Conservation (phyloP, 1,140 invertebrate species). For the Sycophila sp. region DNA sequence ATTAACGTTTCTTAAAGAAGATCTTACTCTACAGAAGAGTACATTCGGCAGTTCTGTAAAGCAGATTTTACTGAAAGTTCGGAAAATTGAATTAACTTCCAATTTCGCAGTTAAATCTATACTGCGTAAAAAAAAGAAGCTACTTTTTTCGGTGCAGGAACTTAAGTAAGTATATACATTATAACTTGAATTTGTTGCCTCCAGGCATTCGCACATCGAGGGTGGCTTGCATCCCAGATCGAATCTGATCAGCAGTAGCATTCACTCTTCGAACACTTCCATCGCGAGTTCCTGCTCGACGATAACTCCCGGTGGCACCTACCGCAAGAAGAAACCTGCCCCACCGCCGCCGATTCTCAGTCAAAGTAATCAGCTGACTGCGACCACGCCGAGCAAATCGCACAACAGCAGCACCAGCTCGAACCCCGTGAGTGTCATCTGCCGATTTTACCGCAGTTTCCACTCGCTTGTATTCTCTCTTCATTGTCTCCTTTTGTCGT, state of each 20-base stretch:
- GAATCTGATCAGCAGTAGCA: constrained; percentile 45
- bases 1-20: no score
- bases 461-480: neutral
- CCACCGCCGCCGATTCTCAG: constrained; percentile 71
- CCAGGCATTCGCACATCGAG: constrained; percentile 48
- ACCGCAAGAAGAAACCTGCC: constrained; percentile 75
- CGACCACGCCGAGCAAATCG: constrained; percentile 31
- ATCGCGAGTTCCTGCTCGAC: constrained; percentile 56
- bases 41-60: no score
- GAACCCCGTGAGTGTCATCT: constrained; percentile 17
- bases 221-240: constrained; percentile 38
- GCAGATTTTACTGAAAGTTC: no score
- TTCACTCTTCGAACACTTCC: constrained; percentile 57
- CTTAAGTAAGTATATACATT: no score
- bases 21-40: no score
- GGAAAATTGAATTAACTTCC: no score
- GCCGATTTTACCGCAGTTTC: neutral
- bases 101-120: no score
- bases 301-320: constrained; percentile 53
- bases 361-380: no score
- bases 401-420: constrained; percentile 55
- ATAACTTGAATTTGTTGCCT: no score
- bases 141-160: no score
- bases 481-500: constrained; percentile 28
- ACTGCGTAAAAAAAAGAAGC: no score